A percentile compares a stretch with the other conserved stretches of the same genome.
Evolutionary conservation across 1,140 invertebrate genomes (phyloP).

Genomic region (Cyrtorhinus lividipennis): DNA sequence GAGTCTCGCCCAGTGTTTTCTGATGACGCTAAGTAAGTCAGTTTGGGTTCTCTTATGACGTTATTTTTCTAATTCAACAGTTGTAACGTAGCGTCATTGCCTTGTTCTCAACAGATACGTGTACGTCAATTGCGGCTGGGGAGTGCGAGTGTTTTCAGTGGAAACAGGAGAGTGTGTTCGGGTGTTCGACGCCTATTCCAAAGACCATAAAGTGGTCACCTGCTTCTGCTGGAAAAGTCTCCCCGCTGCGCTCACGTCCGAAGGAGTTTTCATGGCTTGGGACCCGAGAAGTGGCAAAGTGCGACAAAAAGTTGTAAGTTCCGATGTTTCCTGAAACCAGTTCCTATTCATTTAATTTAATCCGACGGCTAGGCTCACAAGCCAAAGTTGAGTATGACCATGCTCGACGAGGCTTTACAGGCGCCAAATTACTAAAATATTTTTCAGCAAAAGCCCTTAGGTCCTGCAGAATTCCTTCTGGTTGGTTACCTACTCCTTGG

Average conservation of each 20-base stretch:
- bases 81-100: background rate
- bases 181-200: slow-evolving; percentile 15
- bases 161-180: slow-evolving; percentile 35
- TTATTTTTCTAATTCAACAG: slow-evolving; percentile 14
- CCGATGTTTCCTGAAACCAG: background rate
- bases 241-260: slow-evolving; percentile 10
- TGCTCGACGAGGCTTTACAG: too few relatives aligned
- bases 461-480: too few relatives aligned
- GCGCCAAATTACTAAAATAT: too few relatives aligned
- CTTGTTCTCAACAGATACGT: slow-evolving; percentile 32
- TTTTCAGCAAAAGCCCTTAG: too few relatives aligned
- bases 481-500: too few relatives aligned
- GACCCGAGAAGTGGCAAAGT: slow-evolving; percentile 11
- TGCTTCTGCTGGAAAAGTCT: slow-evolving; percentile 14
- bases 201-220: slow-evolving; percentile 16
- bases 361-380: too few relatives aligned
- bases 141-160: slow-evolving; percentile 40
- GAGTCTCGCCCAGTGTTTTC: slow-evolving; percentile 45
- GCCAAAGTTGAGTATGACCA: too few relatives aligned
- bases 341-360: background rate
- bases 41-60: slow-evolving; percentile 14
- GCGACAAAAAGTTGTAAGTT: background rate
- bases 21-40: slow-evolving; percentile 43
- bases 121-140: slow-evolving; percentile 38
- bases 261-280: slow-evolving; percentile 12